These are phyloP conservation scores for Siniperca obscura DNA, from an alignment of 2,797 vertebrate genomes.

Conservation along the genomic window DNA sequence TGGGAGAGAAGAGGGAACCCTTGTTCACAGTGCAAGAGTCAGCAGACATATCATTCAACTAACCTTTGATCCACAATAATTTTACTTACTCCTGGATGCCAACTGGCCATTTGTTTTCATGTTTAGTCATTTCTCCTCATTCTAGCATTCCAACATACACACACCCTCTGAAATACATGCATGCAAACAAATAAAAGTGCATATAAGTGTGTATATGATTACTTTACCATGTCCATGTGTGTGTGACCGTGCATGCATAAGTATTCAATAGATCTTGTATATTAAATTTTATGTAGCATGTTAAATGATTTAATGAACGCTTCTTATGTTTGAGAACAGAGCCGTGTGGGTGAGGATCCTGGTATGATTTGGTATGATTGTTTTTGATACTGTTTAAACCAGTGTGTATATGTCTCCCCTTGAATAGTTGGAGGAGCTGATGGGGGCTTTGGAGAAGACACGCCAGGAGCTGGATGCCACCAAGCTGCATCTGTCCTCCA, in stretches of 20 bases:
- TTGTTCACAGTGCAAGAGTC: constrained; percentile 54
- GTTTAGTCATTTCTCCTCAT: constrained; percentile 60
- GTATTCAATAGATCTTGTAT: background rate
- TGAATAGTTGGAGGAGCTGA: constrained; percentile 92
- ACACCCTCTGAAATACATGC: background rate
- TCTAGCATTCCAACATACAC: constrained; percentile 46
- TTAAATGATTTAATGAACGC: background rate
- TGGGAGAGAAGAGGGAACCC: constrained; percentile 27
- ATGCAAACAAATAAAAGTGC: constrained; percentile 8
- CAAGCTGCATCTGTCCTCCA: constrained; percentile 92
- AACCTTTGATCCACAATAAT: constrained; percentile 69
- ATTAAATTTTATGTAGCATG: background rate
- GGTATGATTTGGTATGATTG: background rate
- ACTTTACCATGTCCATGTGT: constrained; percentile 7
- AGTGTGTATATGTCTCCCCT: constrained; percentile 28
- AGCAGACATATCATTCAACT: constrained; percentile 68
- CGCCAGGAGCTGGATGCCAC: constrained; percentile 94
- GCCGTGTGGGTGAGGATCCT: background rate
- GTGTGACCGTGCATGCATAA: constrained; percentile 8
- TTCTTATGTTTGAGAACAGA: background rate
- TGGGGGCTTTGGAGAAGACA: constrained; percentile 93
- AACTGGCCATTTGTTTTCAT: constrained; percentile 57
- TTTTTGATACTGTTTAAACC: constrained; percentile 26
- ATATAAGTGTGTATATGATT: constrained; percentile 15
- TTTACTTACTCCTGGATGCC: constrained; percentile 60